Evolutionary conservation across 2,888 invertebrate genomes (phyloP), one percentile per base, ranked within the genome.

Genomic region (Drosophila leonis): DNA sequence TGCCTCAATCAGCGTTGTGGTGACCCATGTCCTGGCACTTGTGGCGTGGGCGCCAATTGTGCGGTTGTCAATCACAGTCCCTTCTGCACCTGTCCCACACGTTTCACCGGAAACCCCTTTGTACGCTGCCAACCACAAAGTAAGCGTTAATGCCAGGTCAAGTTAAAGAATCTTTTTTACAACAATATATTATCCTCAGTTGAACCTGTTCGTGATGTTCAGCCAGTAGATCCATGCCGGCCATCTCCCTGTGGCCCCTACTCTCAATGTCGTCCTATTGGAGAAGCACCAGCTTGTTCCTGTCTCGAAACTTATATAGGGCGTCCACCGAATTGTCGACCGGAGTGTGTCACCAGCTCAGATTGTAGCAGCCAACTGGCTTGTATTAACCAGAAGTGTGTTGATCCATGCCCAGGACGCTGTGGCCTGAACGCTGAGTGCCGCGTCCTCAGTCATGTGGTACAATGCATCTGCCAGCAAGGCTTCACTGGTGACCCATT

Each of bases 191-290:
- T 13, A 42, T 29, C 41, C 33, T 9, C 27, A 93, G 94, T 93
- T 84, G 93, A 92, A 83, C 94, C 94, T 24, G 93, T 94, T 77
- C 90, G 92, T 46, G 92, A 93, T 81, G 80, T 92, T 66, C 88
- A 94, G 59, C 93, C 93, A 33, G 92, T 94, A 35, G 95, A 96
- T 86, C 96, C 96, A n/a, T 97, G 97, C 88, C 93, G 94, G 62
- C 96, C 97, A 59, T 96, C 96, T 41, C 97, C 97, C 1, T 97
- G 97, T 91, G 97, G 97, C n/a, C 95, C 96, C 0, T 95, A 96
- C 91, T 94, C 97, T 1, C 94, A 96, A 88, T 97, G 97, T 86
- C 95, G 95, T 90, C 94, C 95, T 74, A 93, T 94, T 13, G 95
- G 95, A 52, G 95, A 95, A 44, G 94, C 95, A 39, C 96, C 96